Conservation (phyloP, 2,888 invertebrate species). For the Carabus problematicus region DNA sequence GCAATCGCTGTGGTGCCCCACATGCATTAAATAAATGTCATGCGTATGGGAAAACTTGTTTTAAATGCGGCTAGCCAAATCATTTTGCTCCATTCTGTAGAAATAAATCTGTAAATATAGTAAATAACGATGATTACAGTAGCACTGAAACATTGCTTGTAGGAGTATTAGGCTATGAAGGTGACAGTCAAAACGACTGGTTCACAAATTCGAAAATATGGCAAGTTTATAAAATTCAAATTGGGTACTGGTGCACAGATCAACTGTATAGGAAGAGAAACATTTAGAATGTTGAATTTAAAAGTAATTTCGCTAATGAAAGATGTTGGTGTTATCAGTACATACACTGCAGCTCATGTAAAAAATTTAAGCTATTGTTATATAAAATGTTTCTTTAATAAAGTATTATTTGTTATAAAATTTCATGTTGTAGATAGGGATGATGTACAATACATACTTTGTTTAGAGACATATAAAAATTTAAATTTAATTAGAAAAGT, state of each 20-base stretch:
- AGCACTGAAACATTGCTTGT: too few relatives aligned
- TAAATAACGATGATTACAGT: too few relatives aligned
- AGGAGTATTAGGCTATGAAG: too few relatives aligned
- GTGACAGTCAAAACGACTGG: too few relatives aligned
- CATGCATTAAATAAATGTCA: too few relatives aligned
- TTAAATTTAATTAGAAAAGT: background rate
- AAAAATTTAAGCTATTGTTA: background rate
- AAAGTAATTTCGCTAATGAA: background rate
- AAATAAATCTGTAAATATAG: too few relatives aligned
- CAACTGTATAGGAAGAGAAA: constrained; percentile 5
- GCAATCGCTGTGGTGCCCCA: too few relatives aligned
- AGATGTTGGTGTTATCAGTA: background rate
- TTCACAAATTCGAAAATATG: constrained; percentile 8
- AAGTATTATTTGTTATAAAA: background rate
- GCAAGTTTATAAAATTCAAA: constrained; percentile 11
- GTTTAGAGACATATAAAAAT: background rate
- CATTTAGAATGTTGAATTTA: constrained; percentile 9
- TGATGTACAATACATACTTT: background rate
- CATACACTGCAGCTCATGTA: background rate
- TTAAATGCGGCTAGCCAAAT: too few relatives aligned
- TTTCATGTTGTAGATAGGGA: background rate
- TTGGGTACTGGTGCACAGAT: constrained; percentile 19
- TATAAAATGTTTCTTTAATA: background rate
- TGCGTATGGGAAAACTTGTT: too few relatives aligned
- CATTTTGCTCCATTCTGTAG: too few relatives aligned